These are phyloP conservation scores for Sycobia sp. DNA, from an alignment of 1,140 invertebrate species.

Conservation along the genomic window DNA sequence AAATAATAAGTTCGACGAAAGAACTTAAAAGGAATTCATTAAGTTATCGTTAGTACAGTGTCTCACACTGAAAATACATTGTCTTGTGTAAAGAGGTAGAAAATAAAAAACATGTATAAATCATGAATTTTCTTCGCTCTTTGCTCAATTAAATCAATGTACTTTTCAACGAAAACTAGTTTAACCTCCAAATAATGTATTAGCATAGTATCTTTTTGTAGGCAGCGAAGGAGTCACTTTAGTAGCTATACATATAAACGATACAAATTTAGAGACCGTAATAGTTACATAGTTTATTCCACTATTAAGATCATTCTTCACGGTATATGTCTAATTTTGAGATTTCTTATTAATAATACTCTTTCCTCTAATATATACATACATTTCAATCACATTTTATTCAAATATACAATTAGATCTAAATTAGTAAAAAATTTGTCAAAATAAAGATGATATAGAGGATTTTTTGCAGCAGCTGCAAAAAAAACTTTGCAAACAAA, in stretches of 20 bases:
- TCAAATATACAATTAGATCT: too few relatives aligned
- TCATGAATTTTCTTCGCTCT: too few relatives aligned
- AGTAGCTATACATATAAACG: slow-evolving; percentile 25
- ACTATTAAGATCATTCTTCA: slow-evolving; percentile 24
- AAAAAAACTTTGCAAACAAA: background rate
- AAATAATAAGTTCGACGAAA: too few relatives aligned
- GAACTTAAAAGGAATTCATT: too few relatives aligned
- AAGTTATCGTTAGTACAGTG: too few relatives aligned
- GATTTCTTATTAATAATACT: slow-evolving; percentile 7
- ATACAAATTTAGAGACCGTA: slow-evolving; percentile 32
- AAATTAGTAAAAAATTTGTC: slow-evolving; percentile 2
- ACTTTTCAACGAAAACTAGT: too few relatives aligned
- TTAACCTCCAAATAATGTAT: too few relatives aligned
- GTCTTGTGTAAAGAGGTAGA: too few relatives aligned
- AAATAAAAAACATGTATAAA: too few relatives aligned
- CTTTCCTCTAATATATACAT: slow-evolving; percentile 8
- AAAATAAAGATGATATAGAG: slow-evolving; percentile 1
- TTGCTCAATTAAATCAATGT: too few relatives aligned
- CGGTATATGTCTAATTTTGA: slow-evolving; percentile 1
- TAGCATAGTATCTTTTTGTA: slow-evolving; percentile 6
- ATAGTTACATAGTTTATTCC: slow-evolving; percentile 32
- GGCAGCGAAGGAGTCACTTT: slow-evolving; percentile 5
- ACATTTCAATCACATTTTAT: too few relatives aligned
- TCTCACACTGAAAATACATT: too few relatives aligned
- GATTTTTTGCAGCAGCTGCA: background rate